A percentile compares a stretch with the other conserved stretches of the same genome.
phyloP scores from a whole-genome alignment of 2,888 invertebrate genomes.

The Nephrotoma appendiculata region DNA sequence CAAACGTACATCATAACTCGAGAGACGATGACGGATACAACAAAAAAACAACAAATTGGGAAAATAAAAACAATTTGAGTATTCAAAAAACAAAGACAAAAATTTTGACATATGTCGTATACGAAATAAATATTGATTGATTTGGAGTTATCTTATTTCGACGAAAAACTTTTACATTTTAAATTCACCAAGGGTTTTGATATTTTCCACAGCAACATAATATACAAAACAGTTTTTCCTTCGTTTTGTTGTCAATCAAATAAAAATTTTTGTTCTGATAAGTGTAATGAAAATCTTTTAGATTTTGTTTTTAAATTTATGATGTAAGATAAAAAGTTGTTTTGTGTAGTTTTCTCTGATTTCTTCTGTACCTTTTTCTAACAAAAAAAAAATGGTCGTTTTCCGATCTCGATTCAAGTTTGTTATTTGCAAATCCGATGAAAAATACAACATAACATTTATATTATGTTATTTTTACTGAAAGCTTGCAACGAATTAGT shows the following conservation, averaged over 20 bases:
- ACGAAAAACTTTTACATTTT: background rate
- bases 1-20: background rate
- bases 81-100: background rate
- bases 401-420: too few species aligned
- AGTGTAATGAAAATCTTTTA: background rate
- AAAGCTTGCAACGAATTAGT: background rate
- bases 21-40: background rate
- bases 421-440: too few species aligned
- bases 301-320: background rate
- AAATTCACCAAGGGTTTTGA: background rate
- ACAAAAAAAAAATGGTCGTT: background rate
- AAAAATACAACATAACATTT: too few species aligned
- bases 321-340: background rate
- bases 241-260: background rate
- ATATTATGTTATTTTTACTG: background rate
- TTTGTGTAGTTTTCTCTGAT: background rate
- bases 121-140: background rate
- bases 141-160: background rate
- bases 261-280: background rate
- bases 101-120: background rate
- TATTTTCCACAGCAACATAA: background rate
- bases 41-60: background rate
- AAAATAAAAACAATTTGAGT: background rate
- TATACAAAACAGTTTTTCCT: background rate
- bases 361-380: background rate